A percentile compares a stretch with the other conserved stretches of the same genome.
phyloP scores from a whole-genome alignment of 2,888 invertebrate genomes.

The Clitarchus hookeri region DNA sequence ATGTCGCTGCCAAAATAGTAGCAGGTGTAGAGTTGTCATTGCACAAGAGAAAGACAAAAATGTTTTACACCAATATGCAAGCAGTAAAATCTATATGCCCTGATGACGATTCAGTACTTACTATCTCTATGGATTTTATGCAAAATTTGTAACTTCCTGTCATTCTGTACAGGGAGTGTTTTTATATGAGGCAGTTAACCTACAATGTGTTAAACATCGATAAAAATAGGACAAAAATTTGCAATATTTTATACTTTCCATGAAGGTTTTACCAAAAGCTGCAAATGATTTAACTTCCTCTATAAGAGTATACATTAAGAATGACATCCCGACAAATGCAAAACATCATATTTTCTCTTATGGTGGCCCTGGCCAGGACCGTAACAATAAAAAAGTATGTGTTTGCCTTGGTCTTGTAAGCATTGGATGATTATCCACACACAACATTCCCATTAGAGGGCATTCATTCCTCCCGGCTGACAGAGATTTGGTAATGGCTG shows the following conservation, averaged over 20 bases:
- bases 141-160: not conserved
- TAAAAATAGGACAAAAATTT: not conserved
- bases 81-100: too few species aligned
- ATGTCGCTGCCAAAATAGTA: not conserved
- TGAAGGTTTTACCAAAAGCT: not conserved
- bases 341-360: not conserved
- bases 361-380: not conserved
- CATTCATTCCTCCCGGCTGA: not conserved
- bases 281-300: not conserved
- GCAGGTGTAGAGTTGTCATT: too few species aligned
- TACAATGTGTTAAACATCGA: not conserved
- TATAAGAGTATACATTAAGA: not conserved
- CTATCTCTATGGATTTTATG: not conserved
- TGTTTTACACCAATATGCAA: not conserved
- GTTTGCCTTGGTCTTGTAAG: conserved; percentile 10
- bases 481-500: not conserved
- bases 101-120: not conserved
- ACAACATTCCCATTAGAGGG: not conserved
- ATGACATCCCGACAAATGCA: not conserved
- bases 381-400: not conserved
- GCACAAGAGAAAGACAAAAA: not conserved
- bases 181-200: not conserved
- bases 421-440: not conserved
- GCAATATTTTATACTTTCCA: not conserved
- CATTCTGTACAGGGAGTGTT: not conserved